These are phyloP conservation scores for Bradynema listronoti DNA, from an alignment of 1,140 invertebrate species.

Conservation along the genomic window DNA sequence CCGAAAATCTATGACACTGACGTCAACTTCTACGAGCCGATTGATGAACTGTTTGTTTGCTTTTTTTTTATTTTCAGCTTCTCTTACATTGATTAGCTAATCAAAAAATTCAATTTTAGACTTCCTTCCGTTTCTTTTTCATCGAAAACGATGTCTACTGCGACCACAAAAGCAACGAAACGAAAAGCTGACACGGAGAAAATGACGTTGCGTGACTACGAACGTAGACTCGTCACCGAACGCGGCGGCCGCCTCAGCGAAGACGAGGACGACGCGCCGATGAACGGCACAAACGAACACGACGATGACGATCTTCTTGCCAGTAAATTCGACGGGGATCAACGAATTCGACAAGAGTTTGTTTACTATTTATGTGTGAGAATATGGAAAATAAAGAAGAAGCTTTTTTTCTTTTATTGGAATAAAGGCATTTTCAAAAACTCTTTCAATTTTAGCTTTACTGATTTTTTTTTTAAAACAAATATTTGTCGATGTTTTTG, in stretches of 20 bases:
- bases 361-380: not conserved
- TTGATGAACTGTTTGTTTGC: constrained; percentile 20
- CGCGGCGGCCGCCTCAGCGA: constrained; percentile 5
- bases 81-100: not conserved
- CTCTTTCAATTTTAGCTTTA: no score
- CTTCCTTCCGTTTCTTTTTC: no score
- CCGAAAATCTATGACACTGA: constrained; percentile 76
- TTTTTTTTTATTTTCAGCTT: not conserved
- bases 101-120: not conserved
- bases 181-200: not conserved
- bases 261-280: constrained; percentile 4
- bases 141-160: no score
- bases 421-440: no score
- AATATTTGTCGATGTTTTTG: no score
- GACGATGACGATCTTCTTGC: not conserved
- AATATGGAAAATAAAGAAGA: not conserved
- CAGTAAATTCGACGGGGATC: not conserved
- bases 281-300: no score
- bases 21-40: constrained; percentile 69
- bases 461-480: no score
- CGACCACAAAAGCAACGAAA: constrained; percentile 67
- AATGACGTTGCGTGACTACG: constrained; percentile 10
- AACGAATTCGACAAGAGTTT: not conserved
- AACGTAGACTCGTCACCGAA: constrained; percentile 1
- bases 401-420: not conserved